Percentiles rank a stretch among this genome's conserved stretches.
These are phyloP conservation scores for Agriopis marginaria DNA, from an alignment of 2,888 invertebrate genomes.

Conservation along the genomic window DNA sequence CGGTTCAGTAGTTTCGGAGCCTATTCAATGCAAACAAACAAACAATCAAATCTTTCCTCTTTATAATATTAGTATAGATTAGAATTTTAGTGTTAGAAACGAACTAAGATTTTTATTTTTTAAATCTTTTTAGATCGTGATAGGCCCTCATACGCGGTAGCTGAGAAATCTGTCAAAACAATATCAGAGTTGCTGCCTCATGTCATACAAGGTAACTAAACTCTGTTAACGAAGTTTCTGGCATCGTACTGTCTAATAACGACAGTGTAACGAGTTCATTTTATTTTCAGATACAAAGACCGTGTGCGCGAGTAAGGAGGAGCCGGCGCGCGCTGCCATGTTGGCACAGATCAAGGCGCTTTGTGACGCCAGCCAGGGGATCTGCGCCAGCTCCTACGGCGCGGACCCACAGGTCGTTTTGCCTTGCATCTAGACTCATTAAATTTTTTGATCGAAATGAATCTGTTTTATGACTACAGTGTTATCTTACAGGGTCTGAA, in stretches of 20 bases:
- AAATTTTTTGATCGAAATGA: conserved; percentile 1
- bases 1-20: no score
- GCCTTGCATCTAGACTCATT: no score
- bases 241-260: background rate
- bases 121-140: conserved; percentile 49
- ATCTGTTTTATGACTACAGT: background rate
- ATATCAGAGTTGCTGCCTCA: conserved; percentile 57
- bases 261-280: background rate
- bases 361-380: conserved; percentile 50
- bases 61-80: no score
- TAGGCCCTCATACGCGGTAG: conserved; percentile 54
- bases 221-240: background rate
- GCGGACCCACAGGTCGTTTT: conserved; percentile 35
- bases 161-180: conserved; percentile 51
- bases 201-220: conserved; percentile 51
- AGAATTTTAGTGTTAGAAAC: no score
- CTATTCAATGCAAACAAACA: no score
- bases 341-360: conserved; percentile 49
- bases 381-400: conserved; percentile 46
- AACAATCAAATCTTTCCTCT: no score
- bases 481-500: conserved; percentile 19
- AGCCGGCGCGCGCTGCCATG: conserved; percentile 47
- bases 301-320: conserved; percentile 46
- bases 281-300: conserved; percentile 50
- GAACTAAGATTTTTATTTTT: no score